Percentiles rank a stretch among this genome's conserved stretches.
phyloP scores from a whole-genome alignment of 2,888 invertebrate genomes.

The Bombylius major region DNA sequence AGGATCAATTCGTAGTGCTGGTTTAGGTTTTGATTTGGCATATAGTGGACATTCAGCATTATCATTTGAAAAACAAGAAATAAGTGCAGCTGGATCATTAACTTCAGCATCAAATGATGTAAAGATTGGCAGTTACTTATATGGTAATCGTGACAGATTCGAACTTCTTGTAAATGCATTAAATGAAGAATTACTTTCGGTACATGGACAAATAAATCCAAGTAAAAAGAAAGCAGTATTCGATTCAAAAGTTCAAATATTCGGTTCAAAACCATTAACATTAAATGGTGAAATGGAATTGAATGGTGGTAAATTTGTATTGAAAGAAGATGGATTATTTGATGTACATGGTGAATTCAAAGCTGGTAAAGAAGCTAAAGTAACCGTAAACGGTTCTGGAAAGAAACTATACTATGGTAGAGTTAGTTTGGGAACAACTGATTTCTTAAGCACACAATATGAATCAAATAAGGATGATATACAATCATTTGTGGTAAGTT shows the following conservation, averaged over 20 bases:
- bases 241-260: conserved; percentile 20
- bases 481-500: conserved; percentile 28
- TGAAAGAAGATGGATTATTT: conserved; percentile 22
- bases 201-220: conserved; percentile 20
- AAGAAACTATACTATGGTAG: conserved; percentile 26
- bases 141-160: conserved; percentile 29
- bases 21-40: conserved; percentile 27
- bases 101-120: conserved; percentile 25
- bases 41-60: conserved; percentile 24
- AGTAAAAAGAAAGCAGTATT: conserved; percentile 21
- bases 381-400: conserved; percentile 18
- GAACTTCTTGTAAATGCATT: conserved; percentile 22
- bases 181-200: conserved; percentile 23
- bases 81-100: conserved; percentile 27
- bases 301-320: conserved; percentile 18
- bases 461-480: conserved; percentile 24
- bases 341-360: conserved; percentile 23
- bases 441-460: conserved; percentile 29
- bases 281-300: conserved; percentile 22
- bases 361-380: conserved; percentile 26
- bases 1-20: conserved; percentile 38
- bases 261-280: conserved; percentile 24
- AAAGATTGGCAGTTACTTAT: conserved; percentile 24
- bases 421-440: conserved; percentile 25
- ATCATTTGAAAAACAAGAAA: conserved; percentile 22